Conservation (phyloP, 35 echinoderm and acorn worm genomes). For the Lytechinus pictus region DNA sequence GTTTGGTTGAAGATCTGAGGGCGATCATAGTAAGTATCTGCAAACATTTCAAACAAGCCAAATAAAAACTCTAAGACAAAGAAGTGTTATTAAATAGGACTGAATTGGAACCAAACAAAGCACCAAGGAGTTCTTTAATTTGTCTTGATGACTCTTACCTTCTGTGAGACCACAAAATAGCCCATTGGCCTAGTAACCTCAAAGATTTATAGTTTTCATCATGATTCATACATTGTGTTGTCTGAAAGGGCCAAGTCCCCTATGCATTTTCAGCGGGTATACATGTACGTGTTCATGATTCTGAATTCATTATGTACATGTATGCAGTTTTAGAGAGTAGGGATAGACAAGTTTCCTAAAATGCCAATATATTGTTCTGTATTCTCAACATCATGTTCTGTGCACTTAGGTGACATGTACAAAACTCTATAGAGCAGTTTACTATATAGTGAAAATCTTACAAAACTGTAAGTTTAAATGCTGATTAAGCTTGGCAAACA, state of each 20-base stretch:
- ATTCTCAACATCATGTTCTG: no score
- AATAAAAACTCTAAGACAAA: not conserved
- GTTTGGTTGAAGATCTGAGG: not conserved
- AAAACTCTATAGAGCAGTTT: no score
- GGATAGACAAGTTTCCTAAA: no score
- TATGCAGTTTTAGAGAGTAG: no score
- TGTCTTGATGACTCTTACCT: slow-evolving; percentile 1
- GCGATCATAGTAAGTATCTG: not conserved
- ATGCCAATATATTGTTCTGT: no score
- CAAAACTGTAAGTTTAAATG: no score
- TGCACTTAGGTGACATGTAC: no score
- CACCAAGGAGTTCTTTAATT: not conserved
- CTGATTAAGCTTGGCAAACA: no score
- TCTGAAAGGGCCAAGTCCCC: not conserved
- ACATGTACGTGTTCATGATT: no score
- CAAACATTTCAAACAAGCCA: not conserved
- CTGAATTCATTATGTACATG: no score
- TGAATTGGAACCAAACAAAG: not conserved
- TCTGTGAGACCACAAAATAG: not conserved
- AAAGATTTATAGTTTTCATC: not conserved
- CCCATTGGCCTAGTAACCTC: not conserved
- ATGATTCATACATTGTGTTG: not conserved
- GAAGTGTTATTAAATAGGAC: not conserved
- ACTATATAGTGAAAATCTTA: no score
- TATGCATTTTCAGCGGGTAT: no score